Evolutionary conservation across 2,113 vertebrate genomes (phyloP).

Genomic region (Pelusios castaneus): DNA sequence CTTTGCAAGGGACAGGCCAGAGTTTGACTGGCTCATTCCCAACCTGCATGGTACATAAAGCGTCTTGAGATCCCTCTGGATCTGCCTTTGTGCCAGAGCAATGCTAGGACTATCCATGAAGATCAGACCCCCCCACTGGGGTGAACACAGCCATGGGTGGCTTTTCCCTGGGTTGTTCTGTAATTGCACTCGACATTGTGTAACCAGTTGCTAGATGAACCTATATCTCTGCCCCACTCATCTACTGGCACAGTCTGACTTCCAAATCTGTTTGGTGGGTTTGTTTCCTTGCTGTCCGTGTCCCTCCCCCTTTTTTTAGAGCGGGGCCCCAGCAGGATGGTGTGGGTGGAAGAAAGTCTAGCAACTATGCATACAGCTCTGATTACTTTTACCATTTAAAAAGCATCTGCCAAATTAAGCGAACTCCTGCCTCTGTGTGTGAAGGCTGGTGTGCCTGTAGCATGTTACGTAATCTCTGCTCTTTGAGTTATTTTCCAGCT

Average conservation of each 20-base stretch:
- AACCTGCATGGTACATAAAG: neutral
- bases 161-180: neutral
- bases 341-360: neutral
- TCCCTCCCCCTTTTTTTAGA: neutral
- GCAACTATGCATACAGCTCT: accelerated
- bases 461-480: accelerated
- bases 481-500: slow-evolving; percentile 2
- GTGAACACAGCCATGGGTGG: neutral
- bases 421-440: neutral
- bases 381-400: neutral
- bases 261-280: slow-evolving; percentile 23
- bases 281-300: neutral
- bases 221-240: neutral
- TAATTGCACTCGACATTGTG: neutral
- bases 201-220: neutral
- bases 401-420: neutral
- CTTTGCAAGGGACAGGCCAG: neutral
- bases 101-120: neutral
- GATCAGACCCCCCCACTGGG: neutral
- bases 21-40: accelerated
- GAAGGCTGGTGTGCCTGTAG: neutral
- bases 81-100: neutral
- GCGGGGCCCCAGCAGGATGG: neutral
- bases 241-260: neutral
- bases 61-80: neutral